These are phyloP conservation scores for Pyrrhia umbra DNA, from an alignment of 2,888 invertebrate genomes.

Conservation along the genomic window DNA sequence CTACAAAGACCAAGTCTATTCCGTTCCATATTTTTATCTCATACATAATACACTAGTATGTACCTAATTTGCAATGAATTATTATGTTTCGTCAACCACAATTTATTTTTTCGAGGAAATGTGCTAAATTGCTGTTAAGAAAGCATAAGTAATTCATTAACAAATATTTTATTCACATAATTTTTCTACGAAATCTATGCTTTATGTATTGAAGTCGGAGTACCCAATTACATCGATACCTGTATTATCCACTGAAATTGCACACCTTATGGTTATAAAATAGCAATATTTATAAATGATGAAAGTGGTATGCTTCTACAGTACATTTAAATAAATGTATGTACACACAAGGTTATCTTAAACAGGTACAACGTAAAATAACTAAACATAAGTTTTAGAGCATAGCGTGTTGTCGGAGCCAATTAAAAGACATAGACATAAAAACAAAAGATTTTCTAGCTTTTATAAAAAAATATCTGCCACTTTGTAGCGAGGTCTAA, in stretches of 20 bases:
- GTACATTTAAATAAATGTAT: slow-evolving; percentile 36
- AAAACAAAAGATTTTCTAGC: slow-evolving; percentile 41
- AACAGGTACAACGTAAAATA: slow-evolving; percentile 65
- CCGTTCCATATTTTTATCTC: slow-evolving; percentile 34
- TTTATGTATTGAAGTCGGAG: slow-evolving; percentile 16
- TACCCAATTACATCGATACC: slow-evolving; percentile 22
- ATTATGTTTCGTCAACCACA: slow-evolving; percentile 37
- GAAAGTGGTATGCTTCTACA: slow-evolving; percentile 34
- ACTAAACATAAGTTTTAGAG: slow-evolving; percentile 51
- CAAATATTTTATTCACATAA: slow-evolving; percentile 26
- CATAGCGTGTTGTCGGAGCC: slow-evolving; percentile 24
- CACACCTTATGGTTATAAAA: slow-evolving; percentile 42
- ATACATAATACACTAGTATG: slow-evolving; percentile 27
- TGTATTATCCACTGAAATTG: slow-evolving; percentile 52
- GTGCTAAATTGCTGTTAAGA: slow-evolving; percentile 41
- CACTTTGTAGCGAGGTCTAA: slow-evolving; percentile 6
- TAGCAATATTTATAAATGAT: slow-evolving; percentile 24
- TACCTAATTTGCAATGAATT: slow-evolving; percentile 29
- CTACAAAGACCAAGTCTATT: slow-evolving; percentile 56
- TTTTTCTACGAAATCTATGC: slow-evolving; percentile 33
- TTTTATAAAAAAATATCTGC: slow-evolving; percentile 9
- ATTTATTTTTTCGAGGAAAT: slow-evolving; percentile 22
- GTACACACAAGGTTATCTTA: slow-evolving; percentile 47
- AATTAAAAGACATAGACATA: slow-evolving; percentile 45
- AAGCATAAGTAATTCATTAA: slow-evolving; percentile 39